Base-by-base conservation (phyloP, 2,113 vertebrate species). In the Agelaius phoeniceus region DNA sequence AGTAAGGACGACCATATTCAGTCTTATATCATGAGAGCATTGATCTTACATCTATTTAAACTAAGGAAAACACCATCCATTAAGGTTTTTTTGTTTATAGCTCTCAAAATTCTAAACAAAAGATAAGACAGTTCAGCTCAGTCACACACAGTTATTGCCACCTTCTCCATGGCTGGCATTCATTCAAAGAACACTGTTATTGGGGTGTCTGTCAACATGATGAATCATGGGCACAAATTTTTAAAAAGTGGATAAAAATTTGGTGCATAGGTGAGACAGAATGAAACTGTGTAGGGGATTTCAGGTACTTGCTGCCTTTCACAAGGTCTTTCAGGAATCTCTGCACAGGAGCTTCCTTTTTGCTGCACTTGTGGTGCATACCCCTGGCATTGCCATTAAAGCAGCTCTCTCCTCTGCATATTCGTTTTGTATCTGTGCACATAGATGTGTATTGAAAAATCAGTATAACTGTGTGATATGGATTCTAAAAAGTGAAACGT, bases 401-500 rank as follows among this genome's bases (percentile, higher is more conserved):
- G 48, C 43, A 72, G 7, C 48, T 79, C 16, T 67, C 27, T 84
- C 21, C 55, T 48, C 3, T 54, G 6, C 26, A 7, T 35, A 14
- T 4, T 55, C 5, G 10, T 63, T 77, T 66, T 54, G 24, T 49
- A 21, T 44, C 30, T 90, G 17, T 68, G 37, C 4, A 1, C 11
- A 9, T 58, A 41, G 4, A 1, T 30, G 9, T 37, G 13, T 57
- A 31, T 41, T 62, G 21, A 85, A 75, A 59, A 57, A 22, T 30
- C 0, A 3, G 24, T 73, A 6, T 83, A 65, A 46, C 22, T 19
- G 10, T 41, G 17, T 41, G 20, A 49, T 63, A 52, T 0, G 2
- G 22, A 46, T 62, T 84, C 46, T 66, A n/a, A 76, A 44, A 76
- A 68, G 8, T 11, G 19, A 54, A 28, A 54, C 16, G 33, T 58